These are phyloP conservation scores for Dolichomitus sp. DNA, from an alignment of 2,888 invertebrate genomes.

Conservation along the genomic window DNA sequence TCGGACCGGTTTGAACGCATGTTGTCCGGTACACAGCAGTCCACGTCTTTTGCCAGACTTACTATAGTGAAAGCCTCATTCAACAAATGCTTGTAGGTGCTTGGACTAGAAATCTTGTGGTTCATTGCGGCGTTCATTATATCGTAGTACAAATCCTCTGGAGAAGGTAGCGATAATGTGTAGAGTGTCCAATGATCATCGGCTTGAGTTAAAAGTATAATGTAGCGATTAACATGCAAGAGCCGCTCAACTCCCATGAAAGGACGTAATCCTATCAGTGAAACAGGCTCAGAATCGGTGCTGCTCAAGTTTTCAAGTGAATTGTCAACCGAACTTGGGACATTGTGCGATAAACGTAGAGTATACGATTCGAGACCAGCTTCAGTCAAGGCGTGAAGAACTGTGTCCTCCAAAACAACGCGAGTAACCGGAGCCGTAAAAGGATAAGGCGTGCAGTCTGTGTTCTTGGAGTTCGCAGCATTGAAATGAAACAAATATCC, in stretches of 20 bases:
- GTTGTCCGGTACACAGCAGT: conserved; percentile 56
- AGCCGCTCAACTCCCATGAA: conserved; percentile 89
- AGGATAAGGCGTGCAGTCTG: conserved; percentile 87
- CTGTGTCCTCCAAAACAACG: conserved; percentile 90
- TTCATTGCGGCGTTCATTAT: conserved; percentile 90
- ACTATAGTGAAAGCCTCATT: conserved; percentile 92
- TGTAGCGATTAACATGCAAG: conserved; percentile 86
- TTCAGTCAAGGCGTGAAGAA: conserved; percentile 92
- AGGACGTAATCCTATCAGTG: conserved; percentile 90
- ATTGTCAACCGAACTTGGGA: conserved; percentile 87
- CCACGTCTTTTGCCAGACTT: conserved; percentile 86
- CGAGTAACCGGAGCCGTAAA: conserved; percentile 91
- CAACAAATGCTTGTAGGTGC: conserved; percentile 91
- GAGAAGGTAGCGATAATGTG: conserved; percentile 89
- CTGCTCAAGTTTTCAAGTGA: conserved; percentile 87
- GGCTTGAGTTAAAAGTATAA: conserved; percentile 88
- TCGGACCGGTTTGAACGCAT: conserved; percentile 65
- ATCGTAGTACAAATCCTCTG: conserved; percentile 90
- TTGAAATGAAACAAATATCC: conserved; percentile 92
- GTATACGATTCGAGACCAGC: conserved; percentile 93
- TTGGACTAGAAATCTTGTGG: conserved; percentile 89
- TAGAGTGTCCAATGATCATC: conserved; percentile 92
- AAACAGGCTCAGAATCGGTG: conserved; percentile 88
- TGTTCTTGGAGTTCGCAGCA: conserved; percentile 70
- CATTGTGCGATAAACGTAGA: conserved; percentile 88